Conservation (phyloP, 1,140 invertebrate species). For the Drosophila truncata region DNA sequence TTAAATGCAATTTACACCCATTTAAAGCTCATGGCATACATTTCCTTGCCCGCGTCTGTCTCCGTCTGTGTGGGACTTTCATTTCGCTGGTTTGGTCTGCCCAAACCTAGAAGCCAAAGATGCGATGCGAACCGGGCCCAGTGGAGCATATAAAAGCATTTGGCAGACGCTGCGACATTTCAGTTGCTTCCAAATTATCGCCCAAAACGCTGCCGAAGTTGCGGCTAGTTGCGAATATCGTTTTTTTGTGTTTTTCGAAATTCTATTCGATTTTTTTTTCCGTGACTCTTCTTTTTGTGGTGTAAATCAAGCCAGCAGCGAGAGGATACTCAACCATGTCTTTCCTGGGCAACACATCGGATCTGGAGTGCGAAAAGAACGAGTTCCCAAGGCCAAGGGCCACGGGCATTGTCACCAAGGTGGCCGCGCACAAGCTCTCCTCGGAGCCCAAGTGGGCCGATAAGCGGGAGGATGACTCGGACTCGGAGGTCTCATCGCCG, state of each 20-base stretch:
- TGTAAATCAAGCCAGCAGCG: not conserved
- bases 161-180: slow-evolving; percentile 59
- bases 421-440: slow-evolving; percentile 80
- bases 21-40: too few species aligned
- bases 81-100: slow-evolving; percentile 44
- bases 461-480: slow-evolving; percentile 87
- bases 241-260: not conserved
- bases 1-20: not conserved
- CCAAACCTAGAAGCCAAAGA: slow-evolving; percentile 52
- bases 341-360: slow-evolving; percentile 83
- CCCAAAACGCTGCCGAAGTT: slow-evolving; percentile 22
- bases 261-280: not conserved
- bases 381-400: slow-evolving; percentile 74
- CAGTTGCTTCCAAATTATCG: slow-evolving; percentile 77
- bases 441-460: slow-evolving; percentile 79
- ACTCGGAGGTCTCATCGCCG: slow-evolving; percentile 89
- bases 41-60: slow-evolving; percentile 5
- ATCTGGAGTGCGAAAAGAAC: slow-evolving; percentile 83
- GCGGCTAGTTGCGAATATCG: slow-evolving; percentile 19
- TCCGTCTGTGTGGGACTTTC: slow-evolving; percentile 56
- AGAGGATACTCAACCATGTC: slow-evolving; percentile 56
- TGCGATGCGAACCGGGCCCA: slow-evolving; percentile 41
- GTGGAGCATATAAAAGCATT: slow-evolving; percentile 71
- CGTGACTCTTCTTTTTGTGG: not conserved
- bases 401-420: slow-evolving; percentile 76